Evolutionary conservation across 2,888 invertebrate species (phyloP).

Genomic region (Mythimna albipuncta): DNA sequence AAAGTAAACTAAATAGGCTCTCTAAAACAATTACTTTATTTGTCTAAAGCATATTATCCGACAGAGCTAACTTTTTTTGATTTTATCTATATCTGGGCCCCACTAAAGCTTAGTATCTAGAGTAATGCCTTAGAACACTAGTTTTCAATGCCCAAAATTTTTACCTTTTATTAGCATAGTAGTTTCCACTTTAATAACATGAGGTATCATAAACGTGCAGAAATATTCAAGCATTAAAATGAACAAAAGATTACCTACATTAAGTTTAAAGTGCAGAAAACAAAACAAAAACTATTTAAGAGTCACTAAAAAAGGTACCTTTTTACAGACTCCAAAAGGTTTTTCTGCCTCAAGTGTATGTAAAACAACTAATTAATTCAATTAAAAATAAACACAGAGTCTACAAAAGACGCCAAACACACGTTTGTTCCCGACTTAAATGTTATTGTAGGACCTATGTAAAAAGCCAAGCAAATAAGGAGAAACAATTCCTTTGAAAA

Average conservation of each 20-base stretch:
- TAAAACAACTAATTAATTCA: slow-evolving; percentile 19
- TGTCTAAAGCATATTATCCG: too few relatives aligned
- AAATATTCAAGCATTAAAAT: too few relatives aligned
- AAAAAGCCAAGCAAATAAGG: neutral
- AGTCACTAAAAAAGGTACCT: neutral
- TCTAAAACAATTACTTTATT: too few relatives aligned
- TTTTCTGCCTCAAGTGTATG: neutral
- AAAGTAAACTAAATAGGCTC: too few relatives aligned
- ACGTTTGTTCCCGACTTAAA: slow-evolving; percentile 16
- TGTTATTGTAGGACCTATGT: slow-evolving; percentile 5
- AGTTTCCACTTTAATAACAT: too few relatives aligned
- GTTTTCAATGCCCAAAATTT: too few relatives aligned
- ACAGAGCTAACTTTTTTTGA: too few relatives aligned
- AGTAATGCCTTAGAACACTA: too few relatives aligned
- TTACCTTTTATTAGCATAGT: too few relatives aligned
- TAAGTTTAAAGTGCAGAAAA: neutral
- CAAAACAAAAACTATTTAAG: neutral
- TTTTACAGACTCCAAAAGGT: neutral
- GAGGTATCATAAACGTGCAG: too few relatives aligned
- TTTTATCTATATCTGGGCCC: too few relatives aligned
- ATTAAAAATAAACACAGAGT: slow-evolving; percentile 36
- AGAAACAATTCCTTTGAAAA: neutral
- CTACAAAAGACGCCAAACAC: slow-evolving; percentile 12
- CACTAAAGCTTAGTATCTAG: too few relatives aligned
- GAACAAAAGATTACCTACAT: neutral